Evolutionary conservation across 2,888 invertebrate genomes (phyloP).

Genomic region (Dascillus cervinus): DNA sequence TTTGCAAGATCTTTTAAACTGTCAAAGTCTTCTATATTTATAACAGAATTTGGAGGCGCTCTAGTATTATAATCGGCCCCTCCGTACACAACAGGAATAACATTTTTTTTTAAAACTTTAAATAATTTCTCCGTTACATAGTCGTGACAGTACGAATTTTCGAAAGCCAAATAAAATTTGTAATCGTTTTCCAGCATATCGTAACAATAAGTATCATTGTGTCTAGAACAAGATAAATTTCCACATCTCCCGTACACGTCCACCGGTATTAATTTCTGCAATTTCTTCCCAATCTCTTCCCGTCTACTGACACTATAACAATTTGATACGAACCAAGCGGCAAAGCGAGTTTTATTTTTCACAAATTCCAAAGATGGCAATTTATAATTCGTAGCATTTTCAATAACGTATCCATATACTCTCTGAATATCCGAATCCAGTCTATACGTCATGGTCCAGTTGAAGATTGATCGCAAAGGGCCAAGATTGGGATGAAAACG

Average conservation of each 20-base stretch:
- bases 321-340: conserved; percentile 49
- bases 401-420: conserved; percentile 30
- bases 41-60: conserved; percentile 17
- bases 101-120: conserved; percentile 9
- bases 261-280: conserved; percentile 51
- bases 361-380: conserved; percentile 13
- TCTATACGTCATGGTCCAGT: conserved; percentile 51
- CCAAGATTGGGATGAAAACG: conserved; percentile 15
- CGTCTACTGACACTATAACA: conserved; percentile 45
- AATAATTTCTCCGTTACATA: conserved; percentile 19
- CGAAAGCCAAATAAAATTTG: conserved; percentile 18
- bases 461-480: conserved; percentile 43
- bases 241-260: conserved; percentile 59
- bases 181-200: no score
- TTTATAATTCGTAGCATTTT: conserved; percentile 14
- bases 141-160: conserved; percentile 17
- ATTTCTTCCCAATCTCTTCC: conserved; percentile 40
- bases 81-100: conserved; percentile 20
- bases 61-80: conserved; percentile 11
- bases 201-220: conserved; percentile 7
- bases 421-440: conserved; percentile 37
- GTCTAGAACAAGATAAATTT: conserved; percentile 30
- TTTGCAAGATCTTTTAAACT: conserved; percentile 11
- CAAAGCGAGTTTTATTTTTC: conserved; percentile 28
- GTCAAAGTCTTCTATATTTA: conserved; percentile 14